These are phyloP conservation scores for Rallus limicola DNA, from an alignment of 2,113 vertebrate genomes.

Conservation along the genomic window DNA sequence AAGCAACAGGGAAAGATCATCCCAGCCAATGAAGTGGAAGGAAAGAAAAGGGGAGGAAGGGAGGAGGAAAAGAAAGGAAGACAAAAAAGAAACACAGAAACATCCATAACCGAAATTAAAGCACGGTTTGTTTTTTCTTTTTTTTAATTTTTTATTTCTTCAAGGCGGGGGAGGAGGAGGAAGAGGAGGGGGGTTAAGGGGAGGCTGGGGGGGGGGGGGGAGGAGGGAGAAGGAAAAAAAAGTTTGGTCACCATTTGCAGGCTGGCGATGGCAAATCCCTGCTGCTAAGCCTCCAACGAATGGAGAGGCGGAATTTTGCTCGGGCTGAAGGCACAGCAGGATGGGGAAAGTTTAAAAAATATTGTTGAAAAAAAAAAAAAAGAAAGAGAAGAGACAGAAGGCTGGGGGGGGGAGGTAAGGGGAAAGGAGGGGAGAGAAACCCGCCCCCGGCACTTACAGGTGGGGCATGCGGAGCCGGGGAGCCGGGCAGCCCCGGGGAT, in stretches of 20 bases:
- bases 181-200: background rate
- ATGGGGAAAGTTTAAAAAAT: slow-evolving; percentile 54
- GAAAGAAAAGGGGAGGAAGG: slow-evolving; percentile 70
- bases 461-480: slow-evolving; percentile 74
- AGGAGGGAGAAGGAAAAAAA: slow-evolving; percentile 39
- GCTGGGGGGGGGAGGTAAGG: fast-evolving
- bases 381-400: too few relatives aligned
- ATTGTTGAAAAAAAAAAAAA: too few relatives aligned
- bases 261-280: slow-evolving; percentile 75
- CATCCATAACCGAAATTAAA: slow-evolving; percentile 75
- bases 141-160: background rate
- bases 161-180: too few relatives aligned
- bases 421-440: background rate
- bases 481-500: slow-evolving; percentile 70
- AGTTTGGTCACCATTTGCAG: slow-evolving; percentile 84
- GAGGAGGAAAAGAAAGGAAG: slow-evolving; percentile 64
- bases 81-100: slow-evolving; percentile 67
- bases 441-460: slow-evolving; percentile 74
- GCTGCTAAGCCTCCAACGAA: slow-evolving; percentile 62
- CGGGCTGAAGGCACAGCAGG: slow-evolving; percentile 56
- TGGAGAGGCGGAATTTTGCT: slow-evolving; percentile 53
- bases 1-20: slow-evolving; percentile 71
- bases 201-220: too few relatives aligned
- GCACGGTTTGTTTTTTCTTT: slow-evolving; percentile 59
- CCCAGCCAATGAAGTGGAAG: slow-evolving; percentile 76